phyloP scores from a whole-genome alignment of 2,888 invertebrate species.

The Drosophila lutescens region DNA sequence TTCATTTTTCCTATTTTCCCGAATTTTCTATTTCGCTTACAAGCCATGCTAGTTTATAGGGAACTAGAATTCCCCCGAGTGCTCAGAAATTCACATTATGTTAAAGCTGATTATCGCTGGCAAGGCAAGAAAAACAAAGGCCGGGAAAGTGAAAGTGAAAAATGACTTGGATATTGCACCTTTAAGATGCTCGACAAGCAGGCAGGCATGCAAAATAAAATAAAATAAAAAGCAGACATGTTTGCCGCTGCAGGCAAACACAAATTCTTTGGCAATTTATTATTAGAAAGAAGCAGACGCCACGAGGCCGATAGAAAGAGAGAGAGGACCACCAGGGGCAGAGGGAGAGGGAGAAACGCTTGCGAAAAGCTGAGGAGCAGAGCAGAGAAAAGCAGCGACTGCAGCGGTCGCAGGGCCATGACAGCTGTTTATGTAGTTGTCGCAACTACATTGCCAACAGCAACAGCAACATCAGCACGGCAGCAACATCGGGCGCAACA shows the following conservation, averaged over 20 bases:
- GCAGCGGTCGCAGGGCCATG: constrained; percentile 26
- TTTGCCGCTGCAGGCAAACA: constrained; percentile 58
- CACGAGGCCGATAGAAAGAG: constrained; percentile 56
- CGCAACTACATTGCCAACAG: constrained; percentile 37
- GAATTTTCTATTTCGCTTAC: too few species aligned
- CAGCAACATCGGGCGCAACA: constrained; percentile 15
- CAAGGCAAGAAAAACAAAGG: constrained; percentile 10
- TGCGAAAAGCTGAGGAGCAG: constrained; percentile 9
- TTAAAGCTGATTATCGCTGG: constrained; percentile 47
- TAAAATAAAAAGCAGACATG: constrained; percentile 32
- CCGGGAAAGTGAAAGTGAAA: constrained; percentile 59
- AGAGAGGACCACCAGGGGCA: background rate
- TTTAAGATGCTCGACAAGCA: constrained; percentile 43
- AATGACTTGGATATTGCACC: constrained; percentile 38
- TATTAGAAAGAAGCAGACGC: constrained; percentile 71
- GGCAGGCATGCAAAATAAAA: constrained; percentile 25
- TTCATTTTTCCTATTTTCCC: too few species aligned
- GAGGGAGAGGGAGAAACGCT: constrained; percentile 9
- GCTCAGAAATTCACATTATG: constrained; percentile 39
- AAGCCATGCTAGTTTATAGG: background rate
- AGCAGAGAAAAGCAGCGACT: constrained; percentile 3
- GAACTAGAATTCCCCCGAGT: constrained; percentile 15
- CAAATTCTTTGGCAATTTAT: constrained; percentile 76
- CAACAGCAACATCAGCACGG: background rate
- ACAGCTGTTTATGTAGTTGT: constrained; percentile 49